Evolutionary conservation across 2,113 vertebrate genomes (phyloP).

Genomic region (Thunnus maccoyii): DNA sequence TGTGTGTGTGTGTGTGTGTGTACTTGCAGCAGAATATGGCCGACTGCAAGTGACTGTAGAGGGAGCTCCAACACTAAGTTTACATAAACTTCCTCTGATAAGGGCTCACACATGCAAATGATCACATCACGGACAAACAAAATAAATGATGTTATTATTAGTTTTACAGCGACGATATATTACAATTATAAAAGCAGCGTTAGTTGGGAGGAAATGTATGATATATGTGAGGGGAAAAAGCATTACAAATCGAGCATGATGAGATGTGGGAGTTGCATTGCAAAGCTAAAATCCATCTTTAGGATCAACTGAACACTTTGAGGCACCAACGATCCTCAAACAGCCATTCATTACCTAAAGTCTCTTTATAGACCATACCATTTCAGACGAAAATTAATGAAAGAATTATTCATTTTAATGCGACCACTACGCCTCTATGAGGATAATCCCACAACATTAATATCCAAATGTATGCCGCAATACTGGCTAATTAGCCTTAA

Average conservation of each 20-base stretch:
- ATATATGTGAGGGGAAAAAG: conserved; percentile 67
- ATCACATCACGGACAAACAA: conserved; percentile 75
- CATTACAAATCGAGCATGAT: conserved; percentile 72
- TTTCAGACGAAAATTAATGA: conserved; percentile 72
- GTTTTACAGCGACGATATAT: conserved; percentile 75
- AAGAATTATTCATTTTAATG: conserved; percentile 80
- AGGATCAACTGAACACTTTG: conserved; percentile 60
- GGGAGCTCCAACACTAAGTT: conserved; percentile 93
- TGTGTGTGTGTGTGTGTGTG: conserved; percentile 35
- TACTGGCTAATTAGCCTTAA: conserved; percentile 79
- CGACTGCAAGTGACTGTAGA: conserved; percentile 87
- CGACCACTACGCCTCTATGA: conserved; percentile 69
- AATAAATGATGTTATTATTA: conserved; percentile 83
- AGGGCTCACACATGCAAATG: conserved; percentile 81
- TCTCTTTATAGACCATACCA: conserved; percentile 48
- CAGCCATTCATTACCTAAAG: conserved; percentile 66
- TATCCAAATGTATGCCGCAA: conserved; percentile 82
- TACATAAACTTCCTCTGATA: conserved; percentile 83
- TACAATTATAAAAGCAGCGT: conserved; percentile 76
- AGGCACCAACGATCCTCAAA: conserved; percentile 39
- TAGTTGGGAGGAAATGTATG: conserved; percentile 70
- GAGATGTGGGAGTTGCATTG: conserved; percentile 68
- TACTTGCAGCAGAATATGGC: conserved; percentile 16
- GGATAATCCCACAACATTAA: conserved; percentile 82
- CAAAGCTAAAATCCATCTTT: conserved; percentile 68